phyloP scores from a whole-genome alignment of 1,140 invertebrate genomes.

The Brachionus koreanus region DNA sequence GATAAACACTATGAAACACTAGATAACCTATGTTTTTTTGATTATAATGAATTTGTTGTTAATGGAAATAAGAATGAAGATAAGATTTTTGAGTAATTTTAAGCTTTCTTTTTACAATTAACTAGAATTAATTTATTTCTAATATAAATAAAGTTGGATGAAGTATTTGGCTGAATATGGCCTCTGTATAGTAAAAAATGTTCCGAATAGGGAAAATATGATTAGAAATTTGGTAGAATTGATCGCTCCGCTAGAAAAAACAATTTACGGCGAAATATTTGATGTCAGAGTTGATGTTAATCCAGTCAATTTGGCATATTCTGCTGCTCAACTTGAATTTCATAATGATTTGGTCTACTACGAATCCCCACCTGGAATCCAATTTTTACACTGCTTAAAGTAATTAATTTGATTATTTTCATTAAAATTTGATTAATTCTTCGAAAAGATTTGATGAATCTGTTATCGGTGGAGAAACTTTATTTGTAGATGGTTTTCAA shows the following conservation, averaged over 20 bases:
- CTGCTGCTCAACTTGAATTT: conserved; percentile 48
- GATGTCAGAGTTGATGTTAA: conserved; percentile 47
- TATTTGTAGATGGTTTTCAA: conserved; percentile 51
- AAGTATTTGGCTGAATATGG: conserved; percentile 16
- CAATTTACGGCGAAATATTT: conserved; percentile 46
- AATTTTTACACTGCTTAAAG: conserved; percentile 54
- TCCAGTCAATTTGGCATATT: conserved; percentile 55
- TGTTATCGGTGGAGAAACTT: conserved; percentile 52
- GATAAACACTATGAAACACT: background rate
- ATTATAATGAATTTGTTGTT: conserved; percentile 5
- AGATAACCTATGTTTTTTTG: background rate
- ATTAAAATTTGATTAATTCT: background rate
- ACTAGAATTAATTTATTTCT: background rate
- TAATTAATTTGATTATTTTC: conserved; percentile 34
- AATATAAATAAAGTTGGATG: conserved; percentile 32
- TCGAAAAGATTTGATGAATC: conserved; percentile 52
- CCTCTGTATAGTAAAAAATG: conserved; percentile 17
- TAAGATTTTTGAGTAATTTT: background rate
- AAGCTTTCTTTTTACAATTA: background rate
- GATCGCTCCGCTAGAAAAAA: background rate
- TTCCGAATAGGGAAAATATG: background rate
- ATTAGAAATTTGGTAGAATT: conserved; percentile 23
- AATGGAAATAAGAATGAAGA: conserved; percentile 21
- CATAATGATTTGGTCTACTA: conserved; percentile 56
- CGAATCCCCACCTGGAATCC: conserved; percentile 56